Base-by-base conservation (phyloP, 1,140 invertebrate species). In the Mylabris phalerata region DNA sequence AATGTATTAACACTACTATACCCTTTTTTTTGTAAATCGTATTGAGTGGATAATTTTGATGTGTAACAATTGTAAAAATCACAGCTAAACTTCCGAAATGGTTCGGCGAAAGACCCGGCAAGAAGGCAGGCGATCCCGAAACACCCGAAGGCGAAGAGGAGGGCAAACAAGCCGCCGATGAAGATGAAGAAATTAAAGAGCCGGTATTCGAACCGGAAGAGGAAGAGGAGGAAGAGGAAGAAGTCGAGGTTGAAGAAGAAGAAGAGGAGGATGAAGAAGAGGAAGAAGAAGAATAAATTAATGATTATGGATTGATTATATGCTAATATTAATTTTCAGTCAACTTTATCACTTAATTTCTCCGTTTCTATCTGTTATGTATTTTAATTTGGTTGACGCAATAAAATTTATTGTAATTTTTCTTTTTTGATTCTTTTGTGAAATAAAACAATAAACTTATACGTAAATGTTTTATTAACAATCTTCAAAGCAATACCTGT, bases 21-120 rank as follows among this genome's bases (percentile, higher is more conserved):
- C 41, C 19, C 19, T 32, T 5, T 32, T 32, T 7, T 1, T 32
- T 32, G 7, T 32, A 32, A 32, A 32, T 32, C 32, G 32, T 2
- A 19, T 19, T 19, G 19, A 19, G 19, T 19, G 19, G 19, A 1
- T 19, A 19, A 2, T 19, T 19, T 19, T 19, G 19, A 19, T 19
- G 19, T 19, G 39, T 7, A 40, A 10, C 6, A 40, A 10, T 40
- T 6, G 6, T 40, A 40, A 40, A 40, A 6, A 40, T 6, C 10
- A 73, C 71, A 93, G 91, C 89, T 80, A 86, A 88, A 81, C 80
- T 93, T 75, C 91, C 90, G 66, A 94, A 93, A 77, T 94, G 92
- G 90, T 93, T 93, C 82, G 91, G 91, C 70, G 92, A 93, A 78
- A 82, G 90, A 77, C 90, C 92, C 60, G 91, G 90, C 81, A 93